These are phyloP conservation scores for Scomberomorus guttatus DNA, from an alignment of 2,797 vertebrate genomes.

Conservation along the genomic window DNA sequence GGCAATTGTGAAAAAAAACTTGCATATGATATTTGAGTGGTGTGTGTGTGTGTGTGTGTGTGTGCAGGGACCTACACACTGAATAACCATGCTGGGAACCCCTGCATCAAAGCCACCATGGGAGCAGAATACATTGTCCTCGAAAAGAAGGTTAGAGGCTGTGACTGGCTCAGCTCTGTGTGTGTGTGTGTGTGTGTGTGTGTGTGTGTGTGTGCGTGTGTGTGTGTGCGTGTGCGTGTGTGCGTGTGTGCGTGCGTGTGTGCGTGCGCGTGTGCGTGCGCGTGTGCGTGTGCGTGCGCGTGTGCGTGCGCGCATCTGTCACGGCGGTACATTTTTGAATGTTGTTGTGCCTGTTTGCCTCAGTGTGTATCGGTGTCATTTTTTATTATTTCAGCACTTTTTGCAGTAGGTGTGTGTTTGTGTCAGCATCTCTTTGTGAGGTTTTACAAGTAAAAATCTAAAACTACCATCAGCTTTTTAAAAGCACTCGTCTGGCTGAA, in stretches of 20 bases:
- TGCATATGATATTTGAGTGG: background rate
- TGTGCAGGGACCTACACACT: slow-evolving; percentile 62
- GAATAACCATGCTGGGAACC: background rate
- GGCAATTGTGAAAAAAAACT: background rate
- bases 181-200: slow-evolving; percentile 18
- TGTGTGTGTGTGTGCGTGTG: background rate
- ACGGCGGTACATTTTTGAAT: too few relatives aligned
- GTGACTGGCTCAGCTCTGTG: slow-evolving; percentile 34
- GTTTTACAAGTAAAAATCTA: background rate
- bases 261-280: background rate
- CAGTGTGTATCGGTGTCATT: background rate
- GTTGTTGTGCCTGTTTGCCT: background rate
- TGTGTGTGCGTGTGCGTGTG: background rate
- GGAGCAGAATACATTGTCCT: slow-evolving; percentile 77
- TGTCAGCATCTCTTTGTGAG: slow-evolving; percentile 30
- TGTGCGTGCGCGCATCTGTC: background rate
- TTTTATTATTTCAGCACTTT: slow-evolving; percentile 9
- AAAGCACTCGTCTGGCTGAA: background rate
- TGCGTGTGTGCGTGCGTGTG: background rate
- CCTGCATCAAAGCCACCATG: slow-evolving; percentile 75
- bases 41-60: background rate
- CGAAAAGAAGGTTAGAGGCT: slow-evolving; percentile 74
- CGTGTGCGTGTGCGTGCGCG: background rate
- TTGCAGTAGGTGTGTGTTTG: slow-evolving; percentile 21
- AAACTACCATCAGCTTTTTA: background rate